Evolutionary conservation across 2,888 invertebrate genomes (phyloP), one percentile per base, ranked within the genome.

Genomic region (Celastrina argiolus): DNA sequence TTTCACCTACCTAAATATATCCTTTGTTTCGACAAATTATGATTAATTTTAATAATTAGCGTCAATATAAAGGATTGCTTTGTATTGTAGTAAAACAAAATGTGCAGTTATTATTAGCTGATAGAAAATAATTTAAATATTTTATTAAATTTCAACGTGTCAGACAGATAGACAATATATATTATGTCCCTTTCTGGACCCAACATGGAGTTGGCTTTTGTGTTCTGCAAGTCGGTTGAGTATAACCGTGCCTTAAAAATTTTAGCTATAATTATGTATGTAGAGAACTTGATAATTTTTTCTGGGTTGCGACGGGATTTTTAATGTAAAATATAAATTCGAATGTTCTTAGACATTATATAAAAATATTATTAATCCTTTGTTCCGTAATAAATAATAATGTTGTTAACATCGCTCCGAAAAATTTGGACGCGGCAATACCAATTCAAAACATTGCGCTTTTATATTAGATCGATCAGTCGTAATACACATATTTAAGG

Each of bases 1-100:
- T 51, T 51, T 51, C 51, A 51, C 51, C 51, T 51, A 22, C 22
- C 51, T 22, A 51, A 51, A 51, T 51, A 51, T 51, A 51, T 51
- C 12, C 51, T 51, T 51, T 26, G 51, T 51, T 51, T 51, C 26
- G 51, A 51, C 22, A 51, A 51, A 51, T 51, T 51, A 51, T 51
- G 51, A 51, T 51, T 51, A 22, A 51, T 26, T 51, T 26, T 51
- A 51, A 12, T 51, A 26, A 51, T 51, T 26, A 51, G 22, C 22
- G 22, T 22, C 51, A 22, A 51, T 26, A 51, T 51, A 45, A 51
- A 18, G 0, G 8, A 51, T 22, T 22, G 18, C 45, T 45, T 10
- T 10, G 45, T 14, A 22, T 36, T 8, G 36, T 12, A 51, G 51
- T 26, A 22, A 51, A 51, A 12, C 22, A 8, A 51, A 51, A 22